These are phyloP conservation scores for Zelleria hepariella DNA, from an alignment of 2,888 invertebrate genomes.

Conservation along the genomic window DNA sequence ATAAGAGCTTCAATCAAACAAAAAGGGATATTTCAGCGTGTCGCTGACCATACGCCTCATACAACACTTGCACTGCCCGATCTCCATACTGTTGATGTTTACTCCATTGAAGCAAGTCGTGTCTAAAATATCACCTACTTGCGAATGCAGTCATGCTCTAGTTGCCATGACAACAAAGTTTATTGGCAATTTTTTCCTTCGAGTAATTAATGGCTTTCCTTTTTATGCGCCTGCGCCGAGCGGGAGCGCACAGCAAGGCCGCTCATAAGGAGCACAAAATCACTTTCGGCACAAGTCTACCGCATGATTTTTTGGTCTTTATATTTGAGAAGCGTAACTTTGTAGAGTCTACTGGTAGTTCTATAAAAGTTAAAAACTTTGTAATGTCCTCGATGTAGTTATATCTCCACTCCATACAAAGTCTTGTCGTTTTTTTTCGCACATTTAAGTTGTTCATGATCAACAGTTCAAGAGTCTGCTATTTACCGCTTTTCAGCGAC, in stretches of 20 bases:
- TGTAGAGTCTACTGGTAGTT: too few relatives aligned
- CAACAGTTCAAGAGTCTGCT: too few relatives aligned
- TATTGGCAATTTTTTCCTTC: background rate
- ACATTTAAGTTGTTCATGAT: too few relatives aligned
- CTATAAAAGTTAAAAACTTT: too few relatives aligned
- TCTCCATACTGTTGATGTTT: background rate
- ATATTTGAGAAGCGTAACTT: too few relatives aligned
- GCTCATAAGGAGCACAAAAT: background rate
- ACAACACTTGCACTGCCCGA: background rate
- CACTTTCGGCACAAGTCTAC: too few relatives aligned
- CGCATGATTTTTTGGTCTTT: too few relatives aligned
- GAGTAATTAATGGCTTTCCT: background rate
- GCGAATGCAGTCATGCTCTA: slow-evolving; percentile 6
- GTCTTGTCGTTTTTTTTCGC: too few relatives aligned
- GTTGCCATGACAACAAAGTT: slow-evolving; percentile 5
- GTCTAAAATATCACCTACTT: background rate
- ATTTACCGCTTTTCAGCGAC: too few relatives aligned
- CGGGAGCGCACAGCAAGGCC: background rate
- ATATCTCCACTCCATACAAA: too few relatives aligned
- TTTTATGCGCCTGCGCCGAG: background rate
- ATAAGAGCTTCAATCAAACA: too few relatives aligned
- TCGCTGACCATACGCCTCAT: background rate
- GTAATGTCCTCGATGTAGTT: too few relatives aligned
- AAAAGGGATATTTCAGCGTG: background rate
- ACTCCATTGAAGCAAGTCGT: background rate